Percentiles rank a stretch among this genome's conserved stretches.
Conservation (phyloP, 2,797 vertebrate genomes). For the Denticeps clupeoides region DNA sequence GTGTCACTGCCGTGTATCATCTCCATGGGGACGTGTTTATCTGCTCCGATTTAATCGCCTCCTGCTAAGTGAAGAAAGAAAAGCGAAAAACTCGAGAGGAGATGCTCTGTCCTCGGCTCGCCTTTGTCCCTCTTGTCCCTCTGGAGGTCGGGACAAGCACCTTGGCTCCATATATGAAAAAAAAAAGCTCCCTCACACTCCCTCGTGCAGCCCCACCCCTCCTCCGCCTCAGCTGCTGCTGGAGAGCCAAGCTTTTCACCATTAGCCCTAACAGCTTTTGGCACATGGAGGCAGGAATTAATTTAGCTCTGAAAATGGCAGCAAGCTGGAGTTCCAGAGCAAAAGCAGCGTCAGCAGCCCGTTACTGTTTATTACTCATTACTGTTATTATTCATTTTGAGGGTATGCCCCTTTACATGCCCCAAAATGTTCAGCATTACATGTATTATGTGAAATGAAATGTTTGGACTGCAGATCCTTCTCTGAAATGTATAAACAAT, state of each 20-base stretch:
- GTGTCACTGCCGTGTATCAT: slow-evolving; percentile 17
- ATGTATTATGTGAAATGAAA: slow-evolving; percentile 16
- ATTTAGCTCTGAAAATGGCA: slow-evolving; percentile 43
- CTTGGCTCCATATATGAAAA: no score
- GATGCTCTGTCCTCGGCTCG: slow-evolving; percentile 9
- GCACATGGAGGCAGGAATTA: slow-evolving; percentile 53
- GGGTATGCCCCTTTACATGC: no score
- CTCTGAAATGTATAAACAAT: slow-evolving; percentile 29
- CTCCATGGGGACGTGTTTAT: slow-evolving; percentile 27
- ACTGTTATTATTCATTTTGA: background rate
- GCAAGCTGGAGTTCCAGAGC: slow-evolving; percentile 43
- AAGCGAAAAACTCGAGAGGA: slow-evolving; percentile 12
- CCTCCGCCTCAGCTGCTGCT: slow-evolving; percentile 19
- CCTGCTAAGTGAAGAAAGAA: slow-evolving; percentile 24
- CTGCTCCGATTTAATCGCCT: slow-evolving; percentile 26
- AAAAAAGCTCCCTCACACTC: slow-evolving; percentile 11
- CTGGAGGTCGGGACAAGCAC: slow-evolving; percentile 10
- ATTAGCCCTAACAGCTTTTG: slow-evolving; percentile 49
- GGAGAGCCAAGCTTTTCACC: slow-evolving; percentile 19
- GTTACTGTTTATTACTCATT: slow-evolving; percentile 32
- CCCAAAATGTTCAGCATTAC: slow-evolving; percentile 21
- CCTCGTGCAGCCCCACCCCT: slow-evolving; percentile 13
- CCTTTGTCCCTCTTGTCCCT: slow-evolving; percentile 9
- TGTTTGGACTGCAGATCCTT: slow-evolving; percentile 8
- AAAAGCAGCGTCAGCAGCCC: slow-evolving; percentile 28